Evolutionary conservation across 2,113 vertebrate species (phyloP), one percentile per base, ranked within the genome.

Genomic region (Anser brachyrhynchus): DNA sequence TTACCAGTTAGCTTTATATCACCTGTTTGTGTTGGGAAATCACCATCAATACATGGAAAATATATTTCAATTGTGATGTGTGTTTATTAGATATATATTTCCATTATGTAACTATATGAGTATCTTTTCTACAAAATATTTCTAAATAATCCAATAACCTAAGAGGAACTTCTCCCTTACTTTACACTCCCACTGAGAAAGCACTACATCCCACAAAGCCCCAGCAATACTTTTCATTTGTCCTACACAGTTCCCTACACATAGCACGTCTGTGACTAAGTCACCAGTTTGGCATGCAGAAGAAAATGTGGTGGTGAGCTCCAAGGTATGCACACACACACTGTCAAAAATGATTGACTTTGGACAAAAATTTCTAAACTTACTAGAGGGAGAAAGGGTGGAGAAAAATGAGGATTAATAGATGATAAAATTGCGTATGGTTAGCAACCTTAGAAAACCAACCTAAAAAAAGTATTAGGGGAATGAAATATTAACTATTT

Each of bases 341-440:
- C 57, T 93, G 84, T 59, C 61, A 72, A 46, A 95, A 91, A 84
- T 78, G 2, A 69, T 71, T 84, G 69, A 75, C 73, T 93, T 89
- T 81, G 66, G 59, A 81, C 22, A 72, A 66, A 44, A 37, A 81
- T 16, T 78, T 86, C 87, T 87, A 20, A 77, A 89, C 73, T 58
- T 82, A 65, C 33, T 49, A 77, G 46, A 84, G 46, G 37, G 70
- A 94, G 65, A 92, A 94, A 31, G 18, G 13, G 65, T 77, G n/a
- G 55, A 77, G 71, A 52, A 90, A 81, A 91, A 25, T 29, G 85
- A 87, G 65, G 43, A 69, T 3, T 80, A 65, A 91, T 81, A 75
- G 80, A 52, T 52, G 15, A 49, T 87, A 7, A 64, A 84, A 92
- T 65, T 84, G 66, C 39, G 43, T 33, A 57, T 66, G 33, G 35